phyloP scores from a whole-genome alignment of 2,888 invertebrate genomes.

The Apantesis nais region DNA sequence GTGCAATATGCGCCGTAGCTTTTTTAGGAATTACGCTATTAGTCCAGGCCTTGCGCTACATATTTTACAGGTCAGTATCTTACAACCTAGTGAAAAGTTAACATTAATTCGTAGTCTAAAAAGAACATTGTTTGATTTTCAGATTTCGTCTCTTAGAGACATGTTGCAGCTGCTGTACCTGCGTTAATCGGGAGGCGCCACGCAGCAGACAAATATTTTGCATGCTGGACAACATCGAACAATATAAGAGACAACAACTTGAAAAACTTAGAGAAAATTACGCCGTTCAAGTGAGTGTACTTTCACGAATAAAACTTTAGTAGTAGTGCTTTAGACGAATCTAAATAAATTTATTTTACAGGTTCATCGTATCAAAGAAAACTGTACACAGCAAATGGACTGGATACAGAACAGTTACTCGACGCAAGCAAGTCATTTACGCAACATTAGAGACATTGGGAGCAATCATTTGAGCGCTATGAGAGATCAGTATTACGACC shows the following conservation, averaged over 20 bases:
- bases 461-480: conserved; percentile 94
- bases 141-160: conserved; percentile 90
- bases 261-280: conserved; percentile 96
- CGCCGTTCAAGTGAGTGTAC: conserved; percentile 90
- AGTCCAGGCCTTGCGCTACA: conserved; percentile 90
- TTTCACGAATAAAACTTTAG: neutral
- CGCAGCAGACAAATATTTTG: conserved; percentile 93
- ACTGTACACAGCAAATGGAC: conserved; percentile 97
- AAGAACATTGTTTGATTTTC: conserved; percentile 58
- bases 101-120: conserved; percentile 20
- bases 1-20: conserved; percentile 91
- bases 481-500: conserved; percentile 96
- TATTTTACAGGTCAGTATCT: conserved; percentile 88
- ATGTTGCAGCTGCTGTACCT: conserved; percentile 92
- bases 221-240: conserved; percentile 95
- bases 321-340: neutral
- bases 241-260: conserved; percentile 94
- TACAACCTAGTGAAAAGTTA: conserved; percentile 14
- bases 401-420: conserved; percentile 97
- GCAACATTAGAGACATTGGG: conserved; percentile 96
- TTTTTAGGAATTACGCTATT: conserved; percentile 93
- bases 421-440: conserved; percentile 93
- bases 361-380: conserved; percentile 96
- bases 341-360: conserved; percentile 55
- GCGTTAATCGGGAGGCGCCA: conserved; percentile 89